A percentile compares a stretch with the other conserved stretches of the same genome.
phyloP scores from a whole-genome alignment of 2,113 vertebrate genomes.

The Odontophorus gujanensis region DNA sequence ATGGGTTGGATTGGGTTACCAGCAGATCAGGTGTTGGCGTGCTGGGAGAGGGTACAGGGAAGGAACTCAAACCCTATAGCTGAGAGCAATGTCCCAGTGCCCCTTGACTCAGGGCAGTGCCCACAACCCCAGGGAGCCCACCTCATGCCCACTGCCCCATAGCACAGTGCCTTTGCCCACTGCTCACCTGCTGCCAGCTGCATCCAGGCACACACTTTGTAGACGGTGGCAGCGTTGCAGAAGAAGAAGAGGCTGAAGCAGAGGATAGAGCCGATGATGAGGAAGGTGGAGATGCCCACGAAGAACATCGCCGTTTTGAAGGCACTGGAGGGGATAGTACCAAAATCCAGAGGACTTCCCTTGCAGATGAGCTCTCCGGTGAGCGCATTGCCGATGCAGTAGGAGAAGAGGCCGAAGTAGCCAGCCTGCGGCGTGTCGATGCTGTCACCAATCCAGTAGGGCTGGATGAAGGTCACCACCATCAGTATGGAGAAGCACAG shows the following conservation, averaged over 20 bases:
- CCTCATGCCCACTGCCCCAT: accelerated
- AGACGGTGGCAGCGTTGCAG: slow-evolving; percentile 95
- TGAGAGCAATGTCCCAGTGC: not conserved
- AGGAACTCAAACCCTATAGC: not conserved
- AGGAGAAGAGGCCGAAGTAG: slow-evolving; percentile 97
- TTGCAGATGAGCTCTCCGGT: slow-evolving; percentile 96
- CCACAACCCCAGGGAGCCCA: too few relatives aligned
- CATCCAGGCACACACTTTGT: slow-evolving; percentile 99
- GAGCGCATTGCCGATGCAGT: slow-evolving; percentile 95
- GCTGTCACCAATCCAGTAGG: slow-evolving; percentile 99
- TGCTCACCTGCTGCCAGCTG: slow-evolving; percentile 93
- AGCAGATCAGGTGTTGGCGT: not conserved
- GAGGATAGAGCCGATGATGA: slow-evolving; percentile 93
- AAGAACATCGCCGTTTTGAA: slow-evolving; percentile 99
- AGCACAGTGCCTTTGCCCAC: not conserved
- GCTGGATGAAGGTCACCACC: slow-evolving; percentile 96
- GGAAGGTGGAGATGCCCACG: slow-evolving; percentile 92
- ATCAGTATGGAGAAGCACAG: slow-evolving; percentile 94
- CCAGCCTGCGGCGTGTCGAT: slow-evolving; percentile 95
- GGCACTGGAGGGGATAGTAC: slow-evolving; percentile 94
- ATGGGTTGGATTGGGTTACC: slow-evolving; percentile 29
- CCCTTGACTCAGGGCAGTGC: too few relatives aligned
- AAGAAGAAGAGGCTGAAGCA: slow-evolving; percentile 97
- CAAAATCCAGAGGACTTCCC: slow-evolving; percentile 93
- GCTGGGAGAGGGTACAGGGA: not conserved